Evolutionary conservation across 2,113 vertebrate genomes (phyloP), one percentile per base, ranked within the genome.

Genomic region (Numenius arquata): DNA sequence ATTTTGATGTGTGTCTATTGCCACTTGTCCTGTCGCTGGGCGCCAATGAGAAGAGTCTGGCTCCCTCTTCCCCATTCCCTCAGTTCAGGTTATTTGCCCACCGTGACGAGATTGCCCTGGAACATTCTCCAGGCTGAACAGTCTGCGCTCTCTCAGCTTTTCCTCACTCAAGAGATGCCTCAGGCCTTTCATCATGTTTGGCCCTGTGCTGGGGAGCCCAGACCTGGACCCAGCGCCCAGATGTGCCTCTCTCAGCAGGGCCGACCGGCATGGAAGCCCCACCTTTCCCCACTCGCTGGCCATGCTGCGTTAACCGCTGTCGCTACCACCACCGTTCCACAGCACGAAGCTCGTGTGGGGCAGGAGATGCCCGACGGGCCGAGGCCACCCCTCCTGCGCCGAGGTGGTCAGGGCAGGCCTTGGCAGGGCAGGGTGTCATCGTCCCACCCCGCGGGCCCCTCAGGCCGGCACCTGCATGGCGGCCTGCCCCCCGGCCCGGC

Each of bases 81-180:
- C 22, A 3, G 8, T 26, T 75, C 58, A 43, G 18, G 26, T 15
- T 18, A 61, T 4, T 15, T 30, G 25, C 5, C 53, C 27, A 19
- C 2, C 12, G 0, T 2, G 23, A 32, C 11, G 20, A 45, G 14
- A 81, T 2, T 1, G 3, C 3, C 48, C 13, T 2, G 1, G 13
- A 45, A 3, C 11, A 25, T 34, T 34, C 56, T 18, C 9, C 22
- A 29, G 15, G 22, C 15, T 8, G 12, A 62, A 32, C 9, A 63
- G 32, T 2, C 29, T 3, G 21, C 15, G 8, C 11, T 40, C 9
- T 36, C 40, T 25, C 59, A 62, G n/a, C 56, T 20, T 21, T 36
- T 67, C 11, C 58, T 55, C 26, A 19, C 0, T 1, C 18, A 47
- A 16, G 20, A 38, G 13, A 47, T 8, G 23, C n/a, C n/a, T 13